phyloP scores from a whole-genome alignment of 2,797 vertebrate species.

The Typhlichthys subterraneus region DNA sequence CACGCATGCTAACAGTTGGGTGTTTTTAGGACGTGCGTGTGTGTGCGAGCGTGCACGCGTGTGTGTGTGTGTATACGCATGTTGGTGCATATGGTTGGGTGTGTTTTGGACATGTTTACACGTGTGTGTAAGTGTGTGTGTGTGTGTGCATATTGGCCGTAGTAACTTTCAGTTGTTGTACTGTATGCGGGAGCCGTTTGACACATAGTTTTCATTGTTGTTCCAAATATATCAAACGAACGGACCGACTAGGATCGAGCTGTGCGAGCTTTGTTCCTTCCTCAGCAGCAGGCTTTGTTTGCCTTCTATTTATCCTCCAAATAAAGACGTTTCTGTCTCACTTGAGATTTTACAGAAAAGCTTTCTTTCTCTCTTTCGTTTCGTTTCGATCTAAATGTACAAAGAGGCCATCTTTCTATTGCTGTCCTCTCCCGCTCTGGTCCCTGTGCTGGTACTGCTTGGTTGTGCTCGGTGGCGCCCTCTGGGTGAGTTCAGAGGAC shows the following conservation, averaged over 20 bases:
- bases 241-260: no score
- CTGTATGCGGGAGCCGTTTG: no score
- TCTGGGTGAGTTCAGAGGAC: no score
- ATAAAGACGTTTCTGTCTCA: background rate
- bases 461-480: no score
- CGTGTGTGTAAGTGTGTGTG: conserved; percentile 1
- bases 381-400: background rate
- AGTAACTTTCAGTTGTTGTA: no score
- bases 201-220: no score
- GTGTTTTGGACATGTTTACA: background rate
- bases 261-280: no score
- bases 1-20: background rate
- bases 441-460: background rate
- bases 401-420: background rate
- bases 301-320: background rate
- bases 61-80: background rate
- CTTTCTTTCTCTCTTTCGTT: background rate
- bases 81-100: no score
- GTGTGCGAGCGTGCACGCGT: background rate
- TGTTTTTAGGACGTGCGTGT: background rate
- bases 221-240: no score
- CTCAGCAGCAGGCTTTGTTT: background rate
- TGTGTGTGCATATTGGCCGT: background rate
- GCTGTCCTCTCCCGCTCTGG: background rate
- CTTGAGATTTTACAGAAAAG: no score